phyloP scores from a whole-genome alignment of 2,113 vertebrate genomes.

The Dendropsophus ebraccatus region DNA sequence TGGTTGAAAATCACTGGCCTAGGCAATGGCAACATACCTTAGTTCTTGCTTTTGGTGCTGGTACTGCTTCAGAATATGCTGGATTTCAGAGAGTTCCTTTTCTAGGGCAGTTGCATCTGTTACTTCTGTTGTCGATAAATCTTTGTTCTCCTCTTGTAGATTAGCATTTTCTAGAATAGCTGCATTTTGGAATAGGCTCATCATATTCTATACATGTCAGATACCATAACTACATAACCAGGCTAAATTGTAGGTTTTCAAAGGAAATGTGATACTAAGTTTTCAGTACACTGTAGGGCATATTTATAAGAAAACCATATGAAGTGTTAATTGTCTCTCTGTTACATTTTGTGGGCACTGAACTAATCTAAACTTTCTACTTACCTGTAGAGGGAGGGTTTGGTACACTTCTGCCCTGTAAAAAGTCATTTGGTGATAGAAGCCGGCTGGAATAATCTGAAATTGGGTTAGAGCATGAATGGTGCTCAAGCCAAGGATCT shows the following conservation, averaged over 20 bases:
- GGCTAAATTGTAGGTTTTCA: background rate
- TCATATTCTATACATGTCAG: background rate
- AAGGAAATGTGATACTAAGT: no score
- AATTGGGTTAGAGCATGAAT: background rate
- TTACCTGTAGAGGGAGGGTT: background rate
- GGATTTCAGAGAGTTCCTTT: constrained; percentile 80
- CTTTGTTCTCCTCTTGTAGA: background rate
- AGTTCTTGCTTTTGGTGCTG: constrained; percentile 81
- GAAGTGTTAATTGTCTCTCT: no score
- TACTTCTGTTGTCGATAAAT: constrained; percentile 46
- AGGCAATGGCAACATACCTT: constrained; percentile 66
- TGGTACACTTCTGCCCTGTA: background rate
- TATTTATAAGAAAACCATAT: background rate
- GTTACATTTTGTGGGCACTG: no score
- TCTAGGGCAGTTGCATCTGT: constrained; percentile 66
- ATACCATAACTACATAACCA: no score
- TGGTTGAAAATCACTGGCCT: no score
- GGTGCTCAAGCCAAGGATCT: background rate
- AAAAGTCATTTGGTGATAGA: constrained; percentile 39
- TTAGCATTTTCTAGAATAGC: background rate
- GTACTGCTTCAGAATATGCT: constrained; percentile 80
- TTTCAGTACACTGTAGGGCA: no score
- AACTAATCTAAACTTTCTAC: background rate
- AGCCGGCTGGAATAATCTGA: constrained; percentile 19
- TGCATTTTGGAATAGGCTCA: background rate